Percentiles rank a stretch among this genome's conserved stretches.
Evolutionary conservation across 2,113 vertebrate genomes (phyloP).

Genomic region (Corythornis vintsioides): DNA sequence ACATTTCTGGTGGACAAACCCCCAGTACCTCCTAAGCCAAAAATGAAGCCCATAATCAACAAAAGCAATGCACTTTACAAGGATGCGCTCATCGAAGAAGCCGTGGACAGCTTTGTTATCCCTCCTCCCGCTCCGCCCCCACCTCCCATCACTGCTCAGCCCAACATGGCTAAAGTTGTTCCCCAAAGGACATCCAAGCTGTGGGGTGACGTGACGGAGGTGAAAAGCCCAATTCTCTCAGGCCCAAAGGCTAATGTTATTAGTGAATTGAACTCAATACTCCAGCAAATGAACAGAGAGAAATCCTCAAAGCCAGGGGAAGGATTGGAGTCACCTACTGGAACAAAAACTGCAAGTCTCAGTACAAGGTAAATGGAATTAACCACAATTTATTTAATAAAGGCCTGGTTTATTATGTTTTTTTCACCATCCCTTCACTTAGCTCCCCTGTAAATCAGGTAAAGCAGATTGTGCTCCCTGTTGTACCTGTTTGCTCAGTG

Average conservation of each 20-base stretch:
- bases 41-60: conserved; percentile 92
- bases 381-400: background rate
- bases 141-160: conserved; percentile 76
- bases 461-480: background rate
- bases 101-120: conserved; percentile 83
- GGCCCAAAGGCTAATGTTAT: conserved; percentile 94
- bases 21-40: conserved; percentile 96
- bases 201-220: conserved; percentile 89
- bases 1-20: conserved; percentile 92
- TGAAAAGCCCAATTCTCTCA: conserved; percentile 87
- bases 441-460: background rate
- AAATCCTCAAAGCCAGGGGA: conserved; percentile 88
- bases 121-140: conserved; percentile 86
- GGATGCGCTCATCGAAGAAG: conserved; percentile 89
- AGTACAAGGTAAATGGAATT: conserved; percentile 85
- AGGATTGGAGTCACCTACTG: conserved; percentile 84
- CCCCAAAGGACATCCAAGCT: conserved; percentile 92
- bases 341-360: conserved; percentile 82
- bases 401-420: background rate
- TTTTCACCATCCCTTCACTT: background rate
- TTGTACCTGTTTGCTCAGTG: background rate
- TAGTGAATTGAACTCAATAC: conserved; percentile 95
- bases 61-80: conserved; percentile 91
- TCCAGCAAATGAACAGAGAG: conserved; percentile 96
- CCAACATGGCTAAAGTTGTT: conserved; percentile 80